Evolutionary conservation across 1,140 invertebrate genomes (phyloP).

Genomic region (Brachionus calyciflorus): DNA sequence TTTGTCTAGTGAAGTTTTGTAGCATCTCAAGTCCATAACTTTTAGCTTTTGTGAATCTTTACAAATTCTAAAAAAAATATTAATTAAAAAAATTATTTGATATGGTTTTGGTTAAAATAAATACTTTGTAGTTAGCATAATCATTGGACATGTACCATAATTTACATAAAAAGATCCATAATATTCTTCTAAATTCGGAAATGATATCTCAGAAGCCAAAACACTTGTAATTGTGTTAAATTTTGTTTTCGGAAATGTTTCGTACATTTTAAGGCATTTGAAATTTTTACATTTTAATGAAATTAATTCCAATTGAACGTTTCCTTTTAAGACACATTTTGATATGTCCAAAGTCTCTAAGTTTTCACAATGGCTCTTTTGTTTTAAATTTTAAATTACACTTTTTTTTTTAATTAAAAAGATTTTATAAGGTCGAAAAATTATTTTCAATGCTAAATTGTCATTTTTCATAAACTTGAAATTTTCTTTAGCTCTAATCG

Average conservation of each 20-base stretch:
- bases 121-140: conserved; percentile 28
- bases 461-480: too few species aligned
- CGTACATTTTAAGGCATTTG: conserved; percentile 23
- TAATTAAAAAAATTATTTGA: conserved; percentile 1
- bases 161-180: not conserved
- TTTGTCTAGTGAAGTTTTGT: conserved; percentile 32
- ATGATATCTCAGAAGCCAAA: not conserved
- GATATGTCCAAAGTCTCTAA: conserved; percentile 32
- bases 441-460: not conserved
- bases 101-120: too few species aligned
- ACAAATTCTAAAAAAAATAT: conserved; percentile 16
- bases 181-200: not conserved
- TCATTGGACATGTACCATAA: conserved; percentile 19
- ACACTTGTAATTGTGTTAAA: conserved; percentile 24
- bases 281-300: conserved; percentile 13
- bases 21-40: conserved; percentile 9
- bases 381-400: not conserved
- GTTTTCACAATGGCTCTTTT: conserved; percentile 30
- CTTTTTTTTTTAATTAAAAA: not conserved
- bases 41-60: conserved; percentile 32
- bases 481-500: too few species aligned
- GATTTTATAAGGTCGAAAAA: not conserved
- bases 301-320: conserved; percentile 28
- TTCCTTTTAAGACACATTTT: conserved; percentile 32
- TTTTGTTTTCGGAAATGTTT: conserved; percentile 35